Evolutionary conservation across 2,113 vertebrate genomes (phyloP).

Genomic region (Otus sunia): DNA sequence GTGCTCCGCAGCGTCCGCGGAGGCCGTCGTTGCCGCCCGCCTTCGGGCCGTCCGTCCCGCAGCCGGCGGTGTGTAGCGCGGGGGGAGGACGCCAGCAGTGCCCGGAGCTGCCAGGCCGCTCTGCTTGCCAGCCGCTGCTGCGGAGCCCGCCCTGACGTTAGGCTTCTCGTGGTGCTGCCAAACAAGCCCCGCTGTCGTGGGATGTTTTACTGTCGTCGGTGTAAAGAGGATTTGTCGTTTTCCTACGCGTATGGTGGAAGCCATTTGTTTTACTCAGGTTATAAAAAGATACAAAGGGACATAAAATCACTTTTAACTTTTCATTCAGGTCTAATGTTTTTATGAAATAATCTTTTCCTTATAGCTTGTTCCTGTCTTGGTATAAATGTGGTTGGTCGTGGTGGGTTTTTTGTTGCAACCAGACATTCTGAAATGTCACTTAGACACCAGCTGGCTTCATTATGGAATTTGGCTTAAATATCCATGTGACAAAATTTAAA

Average conservation of each 20-base stretch:
- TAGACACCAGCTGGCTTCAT: fast-evolving
- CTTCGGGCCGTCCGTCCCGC: fast-evolving
- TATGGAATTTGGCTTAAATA: neutral
- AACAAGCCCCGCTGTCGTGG: fast-evolving
- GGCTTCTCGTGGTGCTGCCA: too few species aligned
- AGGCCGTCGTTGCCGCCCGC: fast-evolving
- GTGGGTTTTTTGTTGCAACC: neutral
- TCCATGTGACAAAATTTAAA: fast-evolving
- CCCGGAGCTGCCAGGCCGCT: neutral
- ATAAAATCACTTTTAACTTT: too few species aligned
- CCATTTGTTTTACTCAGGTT: fast-evolving
- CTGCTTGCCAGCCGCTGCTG: neutral
- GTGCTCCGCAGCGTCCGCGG: fast-evolving
- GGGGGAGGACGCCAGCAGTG: too few species aligned
- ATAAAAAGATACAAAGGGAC: fast-evolving
- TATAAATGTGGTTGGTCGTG: fast-evolving
- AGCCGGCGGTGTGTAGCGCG: neutral
- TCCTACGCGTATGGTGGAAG: fast-evolving
- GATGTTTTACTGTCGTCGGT: fast-evolving
- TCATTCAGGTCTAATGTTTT: fast-evolving
- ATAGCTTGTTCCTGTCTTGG: fast-evolving
- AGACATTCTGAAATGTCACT: fast-evolving
- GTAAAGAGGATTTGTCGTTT: neutral
- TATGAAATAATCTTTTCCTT: too few species aligned
- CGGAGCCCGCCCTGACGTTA: fast-evolving